phyloP scores from a whole-genome alignment of 2,113 vertebrate species.

The Sakesphorus luctuosus region DNA sequence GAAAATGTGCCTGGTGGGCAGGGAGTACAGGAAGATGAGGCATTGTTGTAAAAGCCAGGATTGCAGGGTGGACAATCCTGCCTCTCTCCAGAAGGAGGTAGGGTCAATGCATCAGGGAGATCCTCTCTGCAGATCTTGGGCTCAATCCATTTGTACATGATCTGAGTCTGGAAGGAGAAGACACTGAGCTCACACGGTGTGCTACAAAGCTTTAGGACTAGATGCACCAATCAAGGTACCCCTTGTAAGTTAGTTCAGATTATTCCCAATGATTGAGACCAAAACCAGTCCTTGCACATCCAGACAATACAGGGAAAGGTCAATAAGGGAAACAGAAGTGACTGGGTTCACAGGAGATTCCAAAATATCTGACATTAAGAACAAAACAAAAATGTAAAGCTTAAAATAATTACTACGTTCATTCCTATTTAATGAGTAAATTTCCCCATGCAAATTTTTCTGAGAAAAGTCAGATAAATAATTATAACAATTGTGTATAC shows the following conservation, averaged over 20 bases:
- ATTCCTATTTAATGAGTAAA: not conserved
- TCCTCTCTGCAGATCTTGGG: slow-evolving; percentile 93
- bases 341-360: not conserved
- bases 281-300: not conserved
- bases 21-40: slow-evolving; percentile 88
- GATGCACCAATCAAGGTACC: not conserved
- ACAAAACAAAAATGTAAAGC: not conserved
- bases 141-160: slow-evolving; percentile 94
- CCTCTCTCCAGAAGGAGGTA: slow-evolving; percentile 89
- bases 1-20: slow-evolving; percentile 89
- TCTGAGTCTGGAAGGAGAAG: slow-evolving; percentile 84
- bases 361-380: not conserved
- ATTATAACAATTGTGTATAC: not conserved
- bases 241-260: not conserved
- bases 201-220: not conserved
- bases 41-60: slow-evolving; percentile 94
- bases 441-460: not conserved
- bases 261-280: not conserved
- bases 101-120: slow-evolving; percentile 74
- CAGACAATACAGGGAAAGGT: not conserved
- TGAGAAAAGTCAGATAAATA: not conserved
- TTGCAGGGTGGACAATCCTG: slow-evolving; percentile 96
- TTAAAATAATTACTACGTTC: not conserved
- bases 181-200: not conserved
- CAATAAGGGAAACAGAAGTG: not conserved